These are phyloP conservation scores for Teinopalpus imperialis DNA, from an alignment of 2,888 invertebrate species.

Conservation along the genomic window DNA sequence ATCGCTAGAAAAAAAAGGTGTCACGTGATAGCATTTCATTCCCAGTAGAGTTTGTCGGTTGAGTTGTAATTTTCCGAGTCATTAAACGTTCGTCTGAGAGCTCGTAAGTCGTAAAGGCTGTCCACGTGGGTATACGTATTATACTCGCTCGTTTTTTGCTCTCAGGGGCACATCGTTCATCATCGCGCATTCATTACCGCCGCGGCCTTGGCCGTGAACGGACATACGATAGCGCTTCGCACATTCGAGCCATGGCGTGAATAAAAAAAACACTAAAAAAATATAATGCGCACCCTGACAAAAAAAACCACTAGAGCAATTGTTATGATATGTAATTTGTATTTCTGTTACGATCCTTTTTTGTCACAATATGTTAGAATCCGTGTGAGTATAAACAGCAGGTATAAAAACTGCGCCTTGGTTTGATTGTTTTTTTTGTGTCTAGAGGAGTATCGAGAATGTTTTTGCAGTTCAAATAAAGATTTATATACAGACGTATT, in stretches of 20 bases:
- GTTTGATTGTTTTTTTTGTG: conserved; percentile 13
- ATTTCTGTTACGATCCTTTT: conserved; percentile 16
- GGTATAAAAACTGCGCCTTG: not conserved
- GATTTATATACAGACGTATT: too few species aligned
- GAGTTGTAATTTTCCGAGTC: conserved; percentile 67
- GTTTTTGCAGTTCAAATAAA: conserved; percentile 2
- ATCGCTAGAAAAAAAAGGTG: conserved; percentile 30
- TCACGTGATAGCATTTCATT: conserved; percentile 50
- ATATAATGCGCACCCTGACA: conserved; percentile 8
- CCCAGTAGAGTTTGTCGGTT: conserved; percentile 45
- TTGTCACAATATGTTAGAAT: conserved; percentile 9
- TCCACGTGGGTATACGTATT: conserved; percentile 63
- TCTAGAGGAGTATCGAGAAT: not conserved
- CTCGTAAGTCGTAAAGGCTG: conserved; percentile 60
- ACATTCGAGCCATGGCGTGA: conserved; percentile 36
- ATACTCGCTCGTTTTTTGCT: conserved; percentile 38
- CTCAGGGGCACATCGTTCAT: conserved; percentile 67
- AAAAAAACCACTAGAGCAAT: conserved; percentile 16
- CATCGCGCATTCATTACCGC: conserved; percentile 72
- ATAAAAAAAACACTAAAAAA: conserved; percentile 29
- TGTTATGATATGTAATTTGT: conserved; percentile 24
- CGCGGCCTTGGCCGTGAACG: conserved; percentile 80
- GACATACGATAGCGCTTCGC: conserved; percentile 44
- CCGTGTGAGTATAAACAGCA: not conserved
- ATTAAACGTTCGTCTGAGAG: conserved; percentile 58